Evolutionary conservation across 2,888 invertebrate species (phyloP).

Genomic region (Tenodera sinensis): DNA sequence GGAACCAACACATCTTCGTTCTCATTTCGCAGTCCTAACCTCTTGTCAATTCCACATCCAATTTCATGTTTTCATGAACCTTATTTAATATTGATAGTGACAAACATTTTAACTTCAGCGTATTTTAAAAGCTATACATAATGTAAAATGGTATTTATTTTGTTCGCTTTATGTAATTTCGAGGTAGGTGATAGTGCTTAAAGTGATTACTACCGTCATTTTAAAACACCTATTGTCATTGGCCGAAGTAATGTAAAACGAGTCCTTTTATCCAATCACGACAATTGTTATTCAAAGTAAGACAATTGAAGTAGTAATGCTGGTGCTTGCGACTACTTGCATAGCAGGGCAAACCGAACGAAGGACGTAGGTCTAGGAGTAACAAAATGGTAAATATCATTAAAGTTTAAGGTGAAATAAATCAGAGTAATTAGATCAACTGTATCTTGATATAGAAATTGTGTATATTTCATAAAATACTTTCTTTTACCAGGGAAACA

Average conservation of each 20-base stretch:
- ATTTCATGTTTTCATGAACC: not conserved
- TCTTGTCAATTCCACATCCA: slow-evolving; percentile 19
- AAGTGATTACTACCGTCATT: not conserved
- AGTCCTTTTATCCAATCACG: not conserved
- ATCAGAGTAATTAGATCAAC: too few relatives aligned
- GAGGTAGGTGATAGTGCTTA: not conserved
- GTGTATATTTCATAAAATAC: not conserved
- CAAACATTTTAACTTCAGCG: not conserved
- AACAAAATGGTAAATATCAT: not conserved
- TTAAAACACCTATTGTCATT: not conserved
- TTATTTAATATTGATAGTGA: not conserved
- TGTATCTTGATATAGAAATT: too few relatives aligned
- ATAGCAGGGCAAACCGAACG: not conserved
- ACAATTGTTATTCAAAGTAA: not conserved
- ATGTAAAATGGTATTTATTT: not conserved
- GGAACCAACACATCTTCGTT: slow-evolving; percentile 26
- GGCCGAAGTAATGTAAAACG: not conserved
- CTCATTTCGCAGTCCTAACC: slow-evolving; percentile 24
- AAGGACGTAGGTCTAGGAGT: not conserved
- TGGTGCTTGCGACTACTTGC: not conserved
- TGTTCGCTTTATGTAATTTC: not conserved
- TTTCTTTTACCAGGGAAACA: slow-evolving; percentile 9
- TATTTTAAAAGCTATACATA: not conserved
- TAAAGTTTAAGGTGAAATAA: too few relatives aligned
- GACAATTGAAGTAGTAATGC: not conserved